Percentiles rank a stretch among this genome's conserved stretches.
These are phyloP conservation scores for Abrostola triplasia DNA, from an alignment of 2,888 invertebrate species.

Conservation along the genomic window DNA sequence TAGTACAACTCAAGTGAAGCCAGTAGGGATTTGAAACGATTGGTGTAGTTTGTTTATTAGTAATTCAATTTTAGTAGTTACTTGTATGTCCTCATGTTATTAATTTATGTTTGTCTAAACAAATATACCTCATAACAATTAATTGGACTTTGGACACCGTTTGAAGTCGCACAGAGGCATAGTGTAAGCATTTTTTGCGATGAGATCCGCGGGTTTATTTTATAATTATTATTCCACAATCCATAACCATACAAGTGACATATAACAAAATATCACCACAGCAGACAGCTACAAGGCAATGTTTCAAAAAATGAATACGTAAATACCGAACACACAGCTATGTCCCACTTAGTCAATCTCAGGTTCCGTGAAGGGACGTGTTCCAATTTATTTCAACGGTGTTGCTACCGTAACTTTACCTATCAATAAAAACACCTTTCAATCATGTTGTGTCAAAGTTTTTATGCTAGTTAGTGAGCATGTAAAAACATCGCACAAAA, in stretches of 20 bases:
- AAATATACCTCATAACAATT: too few relatives aligned
- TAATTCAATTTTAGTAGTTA: too few relatives aligned
- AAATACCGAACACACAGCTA: slow-evolving; percentile 10
- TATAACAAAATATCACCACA: background rate
- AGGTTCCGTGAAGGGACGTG: slow-evolving; percentile 49
- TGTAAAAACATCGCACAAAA: slow-evolving; percentile 37
- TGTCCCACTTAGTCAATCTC: slow-evolving; percentile 38
- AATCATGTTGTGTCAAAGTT: slow-evolving; percentile 31
- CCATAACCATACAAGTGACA: background rate
- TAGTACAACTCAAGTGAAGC: background rate
- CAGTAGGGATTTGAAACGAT: too few relatives aligned
- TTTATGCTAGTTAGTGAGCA: slow-evolving; percentile 40
- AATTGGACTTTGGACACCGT: too few relatives aligned
- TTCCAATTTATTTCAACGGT: slow-evolving; percentile 47
- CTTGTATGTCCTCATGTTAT: too few relatives aligned
- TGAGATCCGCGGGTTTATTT: too few relatives aligned
- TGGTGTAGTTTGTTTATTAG: too few relatives aligned
- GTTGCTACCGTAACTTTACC: slow-evolving; percentile 43
- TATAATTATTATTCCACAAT: background rate
- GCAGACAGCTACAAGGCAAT: background rate
- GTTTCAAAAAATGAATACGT: slow-evolving; percentile 1
- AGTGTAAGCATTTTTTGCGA: too few relatives aligned
- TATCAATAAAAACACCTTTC: slow-evolving; percentile 43
- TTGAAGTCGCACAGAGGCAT: too few relatives aligned
- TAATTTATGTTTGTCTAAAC: too few relatives aligned